Base-by-base conservation (phyloP, 1,140 invertebrate species). In the Zaprionus tsacasi region DNA sequence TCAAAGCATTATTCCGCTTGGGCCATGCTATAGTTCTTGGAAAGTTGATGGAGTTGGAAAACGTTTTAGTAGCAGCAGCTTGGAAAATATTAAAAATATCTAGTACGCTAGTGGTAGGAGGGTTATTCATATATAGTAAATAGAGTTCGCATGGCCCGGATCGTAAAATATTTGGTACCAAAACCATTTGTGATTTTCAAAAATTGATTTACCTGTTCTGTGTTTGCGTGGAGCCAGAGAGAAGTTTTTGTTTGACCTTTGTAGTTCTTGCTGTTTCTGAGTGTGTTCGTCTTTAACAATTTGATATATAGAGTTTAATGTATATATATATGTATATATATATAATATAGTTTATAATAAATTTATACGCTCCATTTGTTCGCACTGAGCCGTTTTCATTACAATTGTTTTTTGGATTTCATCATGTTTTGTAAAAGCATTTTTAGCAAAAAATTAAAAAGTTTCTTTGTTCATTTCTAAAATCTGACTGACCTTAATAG, bases 401-500 rank as follows among this genome's bases (percentile, higher is more conserved):
- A 77, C 64, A 71, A 69, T 50, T 50, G 45, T 50, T 50, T 7
- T 70, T 70, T 82, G 76, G 60, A 82, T 70, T 68, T 68, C 60
- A 64, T 68, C 60, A 60, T 50, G 17, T 70, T 78, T 89, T 89
- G 86, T 89, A 89, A 85, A 88, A 89, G 85, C 85, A 90, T 81
- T 89, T 79, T 85, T 89, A 89, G 85, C 85, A 89, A 89, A 89
- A 89, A 89, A 90, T 89, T 89, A 85, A 89, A 89, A 89, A 79
- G 40, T 81, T 74, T 70, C 33, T 78, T 58, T 63, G 40, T 81
- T 77, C 43, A 35, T 57, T 57, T 80, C 74, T 79, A 89, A 89
- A 89, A 85, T 50, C 45, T 81, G 40, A 45, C 70, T 70, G 68
- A 80, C 71, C 79, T 72, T 57, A 40, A 17, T 55, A 55, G 58